Base-by-base conservation (phyloP, 1,140 invertebrate species). In the Bradynema listronoti region DNA sequence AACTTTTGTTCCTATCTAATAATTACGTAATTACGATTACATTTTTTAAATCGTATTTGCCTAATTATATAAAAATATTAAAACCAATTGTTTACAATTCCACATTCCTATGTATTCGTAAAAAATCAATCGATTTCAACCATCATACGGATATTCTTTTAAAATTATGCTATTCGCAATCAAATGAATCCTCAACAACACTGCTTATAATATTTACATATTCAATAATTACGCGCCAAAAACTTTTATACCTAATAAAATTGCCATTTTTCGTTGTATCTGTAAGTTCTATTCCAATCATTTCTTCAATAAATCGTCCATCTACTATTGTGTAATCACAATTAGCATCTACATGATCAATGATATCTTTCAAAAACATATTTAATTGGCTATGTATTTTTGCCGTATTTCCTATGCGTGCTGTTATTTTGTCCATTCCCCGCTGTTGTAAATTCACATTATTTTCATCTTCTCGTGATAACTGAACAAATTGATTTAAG, bases 201-300 rank as follows among this genome's bases (percentile, higher is more conserved):
- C n/a, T n/a, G n/a, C n/a, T n/a, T n/a, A n/a, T n/a, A n/a, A n/a
- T n/a, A n/a, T n/a, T n/a, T n/a, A n/a, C n/a, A n/a, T n/a, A n/a
- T n/a, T n/a, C n/a, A n/a, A n/a, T n/a, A n/a, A n/a, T n/a, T n/a
- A n/a, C n/a, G n/a, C n/a, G n/a, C n/a, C n/a, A n/a, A n/a, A n/a
- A n/a, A n/a, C n/a, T n/a, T n/a, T n/a, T n/a, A n/a, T 81, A 86
- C 88, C 88, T 67, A 84, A 85, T 89, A 75, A 91, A 88, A 39
- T 85, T 82, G 22, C 87, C 87, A 68, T 85, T 85, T 47, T 88
- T 84, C n/a, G 81, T 80, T 4, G 82, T 78, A 72, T 86, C 84
- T 60, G 81, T 80, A 57, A 88, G 85, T 79, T 89, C 87, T 56
- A 88, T 83, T 71, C 89, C 86, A 14, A 89, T 80, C 11, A 90